Base-by-base conservation (phyloP, 2,113 vertebrate genomes). In the Hydropotes inermis region DNA sequence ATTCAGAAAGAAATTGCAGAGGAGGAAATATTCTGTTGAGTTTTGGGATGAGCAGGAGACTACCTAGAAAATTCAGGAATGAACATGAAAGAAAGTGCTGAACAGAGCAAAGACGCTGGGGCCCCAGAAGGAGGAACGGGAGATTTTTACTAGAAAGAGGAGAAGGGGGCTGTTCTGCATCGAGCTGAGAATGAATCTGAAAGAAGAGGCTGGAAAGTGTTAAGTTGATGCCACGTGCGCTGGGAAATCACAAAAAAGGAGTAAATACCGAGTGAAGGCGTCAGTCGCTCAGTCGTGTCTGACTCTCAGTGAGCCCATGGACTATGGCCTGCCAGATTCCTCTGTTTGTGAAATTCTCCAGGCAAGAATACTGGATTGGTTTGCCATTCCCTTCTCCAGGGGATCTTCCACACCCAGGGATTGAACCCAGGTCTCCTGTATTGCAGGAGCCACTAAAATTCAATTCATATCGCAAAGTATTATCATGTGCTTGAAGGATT, bases 61-160 rank as follows among this genome's bases (percentile, higher is more conserved):
- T 1, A 2, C 3, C 16, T 60, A 54, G 45, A n/a, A 67, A 45
- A 36, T 10, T 9, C 23, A 23, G 30, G 36, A 57, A 12, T 28
- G 5, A 7, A 30, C 1, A 6, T 7, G 11, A 16, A 23, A 76
- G 50, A 45, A 81, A 28, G 0, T 43, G 6, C 0, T 47, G 43
- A 45, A 14, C 8, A 30, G 64, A 91, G 5, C 6, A 27, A 57
- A 93, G 13, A 39, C 9, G 6, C n/a, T 23, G 8, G 10, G 30
- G n/a, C 13, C 28, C 19, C 10, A 7, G 50, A 52, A 57, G n/a
- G 43, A 50, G 12, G 27, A 57, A 9, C 9, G 27, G 27, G 33
- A n/a, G 36, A 39, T 23, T 70, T 70, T 70, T 39, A 39, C 67
- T 3, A 78, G 21, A 21, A 64, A 5, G 2, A 33, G 13, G 13